phyloP scores from a whole-genome alignment of 92 coral and sea anemone species.

The Epizoanthus illoricatus region DNA sequence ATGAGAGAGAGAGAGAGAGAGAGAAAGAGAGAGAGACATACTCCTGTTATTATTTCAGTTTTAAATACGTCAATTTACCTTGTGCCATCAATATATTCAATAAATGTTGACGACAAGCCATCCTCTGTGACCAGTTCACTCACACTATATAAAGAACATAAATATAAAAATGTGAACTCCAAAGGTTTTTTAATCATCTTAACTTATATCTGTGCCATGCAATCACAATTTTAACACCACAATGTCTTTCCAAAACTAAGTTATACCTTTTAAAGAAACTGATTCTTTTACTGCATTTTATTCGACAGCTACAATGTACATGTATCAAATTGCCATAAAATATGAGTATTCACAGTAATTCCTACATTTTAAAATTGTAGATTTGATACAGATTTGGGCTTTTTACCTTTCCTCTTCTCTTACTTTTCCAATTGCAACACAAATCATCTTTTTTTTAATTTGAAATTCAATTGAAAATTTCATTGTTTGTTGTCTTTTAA shows the following conservation, averaged over 20 bases:
- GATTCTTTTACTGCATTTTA: too few relatives aligned
- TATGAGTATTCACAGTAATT: too few relatives aligned
- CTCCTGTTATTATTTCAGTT: not conserved
- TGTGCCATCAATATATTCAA: conserved; percentile 94
- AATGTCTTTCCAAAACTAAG: not conserved
- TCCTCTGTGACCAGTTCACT: conserved; percentile 88
- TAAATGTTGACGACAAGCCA: conserved; percentile 73
- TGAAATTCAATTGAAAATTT: not conserved
- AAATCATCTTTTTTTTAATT: too few relatives aligned
- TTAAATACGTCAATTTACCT: conserved; percentile 50
- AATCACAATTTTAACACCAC: not conserved
- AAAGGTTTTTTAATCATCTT: too few relatives aligned
- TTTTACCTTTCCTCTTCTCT: too few relatives aligned
- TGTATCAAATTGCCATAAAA: too few relatives aligned
- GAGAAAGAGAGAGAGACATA: not conserved
- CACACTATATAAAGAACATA: conserved; percentile 55
- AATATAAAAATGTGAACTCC: not conserved
- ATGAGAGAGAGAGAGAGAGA: not conserved
- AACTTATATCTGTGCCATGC: not conserved
- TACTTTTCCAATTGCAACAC: too few relatives aligned
- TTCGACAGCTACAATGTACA: too few relatives aligned
- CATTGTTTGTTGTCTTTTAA: not conserved
- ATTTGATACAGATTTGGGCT: too few relatives aligned
- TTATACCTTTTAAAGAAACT: not conserved
- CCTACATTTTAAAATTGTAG: too few relatives aligned